Conservation (phyloP, 2,888 invertebrate species). For the Oligia fasciuncula region DNA sequence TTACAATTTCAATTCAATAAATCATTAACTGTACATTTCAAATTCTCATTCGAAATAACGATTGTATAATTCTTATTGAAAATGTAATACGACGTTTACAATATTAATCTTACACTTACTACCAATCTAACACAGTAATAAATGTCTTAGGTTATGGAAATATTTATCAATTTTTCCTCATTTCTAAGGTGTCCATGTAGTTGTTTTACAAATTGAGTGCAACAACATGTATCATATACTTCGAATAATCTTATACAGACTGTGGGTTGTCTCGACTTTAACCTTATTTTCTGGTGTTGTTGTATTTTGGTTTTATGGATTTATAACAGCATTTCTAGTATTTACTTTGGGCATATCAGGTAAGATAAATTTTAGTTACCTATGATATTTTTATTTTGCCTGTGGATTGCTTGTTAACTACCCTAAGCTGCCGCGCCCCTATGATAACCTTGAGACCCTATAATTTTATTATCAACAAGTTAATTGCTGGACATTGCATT, state of each 20-base stretch:
- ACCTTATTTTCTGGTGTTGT: constrained; percentile 93
- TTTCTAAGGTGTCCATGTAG: constrained; percentile 10
- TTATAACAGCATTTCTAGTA: constrained; percentile 92
- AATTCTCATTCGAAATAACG: background rate
- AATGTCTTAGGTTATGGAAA: constrained; percentile 22
- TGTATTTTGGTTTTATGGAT: constrained; percentile 96
- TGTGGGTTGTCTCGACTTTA: constrained; percentile 94
- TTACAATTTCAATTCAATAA: background rate
- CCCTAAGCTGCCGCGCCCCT: background rate
- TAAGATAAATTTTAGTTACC: constrained; percentile 76
- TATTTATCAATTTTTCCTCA: constrained; percentile 32
- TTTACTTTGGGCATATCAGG: constrained; percentile 93
- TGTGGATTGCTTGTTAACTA: background rate
- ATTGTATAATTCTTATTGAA: background rate
- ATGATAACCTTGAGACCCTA: background rate
- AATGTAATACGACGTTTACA: constrained; percentile 25
- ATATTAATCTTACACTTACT: background rate
- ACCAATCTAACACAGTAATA: background rate
- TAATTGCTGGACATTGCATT: background rate
- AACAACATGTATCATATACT: constrained; percentile 84
- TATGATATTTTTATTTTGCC: background rate
- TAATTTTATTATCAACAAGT: background rate
- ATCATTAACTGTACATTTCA: background rate
- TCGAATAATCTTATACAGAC: constrained; percentile 91
- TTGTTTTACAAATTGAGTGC: constrained; percentile 22